Evolutionary conservation across 2,888 invertebrate species (phyloP).

Genomic region (Encarsia formosa): DNA sequence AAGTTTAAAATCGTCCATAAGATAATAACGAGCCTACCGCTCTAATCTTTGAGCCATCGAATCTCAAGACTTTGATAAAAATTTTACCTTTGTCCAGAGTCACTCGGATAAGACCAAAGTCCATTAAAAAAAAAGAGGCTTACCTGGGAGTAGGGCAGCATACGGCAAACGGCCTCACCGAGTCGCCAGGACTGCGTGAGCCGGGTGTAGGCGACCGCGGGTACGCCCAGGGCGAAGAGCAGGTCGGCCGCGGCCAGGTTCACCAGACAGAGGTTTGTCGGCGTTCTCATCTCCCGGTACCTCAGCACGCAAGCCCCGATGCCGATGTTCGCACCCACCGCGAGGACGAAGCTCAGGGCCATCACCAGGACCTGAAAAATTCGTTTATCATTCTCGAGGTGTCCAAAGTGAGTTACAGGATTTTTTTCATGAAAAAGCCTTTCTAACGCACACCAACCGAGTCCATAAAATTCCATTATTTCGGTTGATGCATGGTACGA

Average conservation of each 20-base stretch:
- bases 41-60: background rate
- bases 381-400: too few species aligned
- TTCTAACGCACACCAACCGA: too few species aligned
- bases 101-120: too few species aligned
- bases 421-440: too few species aligned
- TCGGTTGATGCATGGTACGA: too few species aligned
- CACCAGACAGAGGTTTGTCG: constrained; percentile 58
- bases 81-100: too few species aligned
- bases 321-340: constrained; percentile 55
- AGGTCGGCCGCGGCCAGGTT: constrained; percentile 65
- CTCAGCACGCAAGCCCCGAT: constrained; percentile 55
- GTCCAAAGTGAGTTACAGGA: too few species aligned
- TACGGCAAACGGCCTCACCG: constrained; percentile 54
- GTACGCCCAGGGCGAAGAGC: constrained; percentile 56
- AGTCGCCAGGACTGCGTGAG: constrained; percentile 55
- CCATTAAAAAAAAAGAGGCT: too few species aligned
- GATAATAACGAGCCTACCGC: too few species aligned
- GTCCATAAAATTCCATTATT: too few species aligned
- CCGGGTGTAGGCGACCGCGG: constrained; percentile 55
- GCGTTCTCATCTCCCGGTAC: constrained; percentile 56
- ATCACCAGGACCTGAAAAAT: constrained; percentile 36
- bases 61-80: background rate
- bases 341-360: constrained; percentile 51
- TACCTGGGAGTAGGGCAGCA: constrained; percentile 59
- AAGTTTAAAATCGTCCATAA: too few species aligned